A percentile compares a stretch with the other conserved stretches of the same genome.
phyloP scores from a whole-genome alignment of 2,888 invertebrate species.

The Diogma glabrata region DNA sequence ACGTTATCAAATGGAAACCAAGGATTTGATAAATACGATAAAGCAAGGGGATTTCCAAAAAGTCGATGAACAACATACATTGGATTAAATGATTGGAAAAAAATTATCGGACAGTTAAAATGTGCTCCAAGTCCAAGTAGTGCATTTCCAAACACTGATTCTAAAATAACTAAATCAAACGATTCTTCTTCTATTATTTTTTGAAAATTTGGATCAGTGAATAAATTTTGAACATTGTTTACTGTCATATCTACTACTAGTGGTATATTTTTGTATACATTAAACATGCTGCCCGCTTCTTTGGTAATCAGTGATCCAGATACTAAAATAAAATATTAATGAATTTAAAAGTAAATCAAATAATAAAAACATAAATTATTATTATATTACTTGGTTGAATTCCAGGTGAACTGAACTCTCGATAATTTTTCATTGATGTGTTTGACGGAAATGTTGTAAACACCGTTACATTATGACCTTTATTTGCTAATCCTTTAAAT shows the following conservation, averaged over 20 bases:
- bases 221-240: too few relatives aligned
- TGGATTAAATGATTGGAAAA: background rate
- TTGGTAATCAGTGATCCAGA: too few relatives aligned
- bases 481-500: background rate
- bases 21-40: constrained; percentile 34
- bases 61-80: constrained; percentile 30
- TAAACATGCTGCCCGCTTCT: too few relatives aligned
- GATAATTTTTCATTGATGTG: background rate
- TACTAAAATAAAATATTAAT: too few relatives aligned
- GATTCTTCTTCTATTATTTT: constrained; percentile 9
- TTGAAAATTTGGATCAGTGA: constrained; percentile 11
- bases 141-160: constrained; percentile 8
- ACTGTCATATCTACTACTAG: too few relatives aligned
- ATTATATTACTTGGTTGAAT: too few relatives aligned
- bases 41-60: constrained; percentile 36
- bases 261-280: too few relatives aligned
- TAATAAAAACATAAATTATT: too few relatives aligned
- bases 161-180: constrained; percentile 13
- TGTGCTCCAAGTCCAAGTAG: background rate
- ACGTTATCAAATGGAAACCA: constrained; percentile 20
- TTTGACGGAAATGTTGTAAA: background rate
- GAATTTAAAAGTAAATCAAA: too few relatives aligned
- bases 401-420: too few relatives aligned
- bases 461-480: background rate
- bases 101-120: background rate